phyloP scores from a whole-genome alignment of 2,113 vertebrate species.

The Zosterops borbonicus region DNA sequence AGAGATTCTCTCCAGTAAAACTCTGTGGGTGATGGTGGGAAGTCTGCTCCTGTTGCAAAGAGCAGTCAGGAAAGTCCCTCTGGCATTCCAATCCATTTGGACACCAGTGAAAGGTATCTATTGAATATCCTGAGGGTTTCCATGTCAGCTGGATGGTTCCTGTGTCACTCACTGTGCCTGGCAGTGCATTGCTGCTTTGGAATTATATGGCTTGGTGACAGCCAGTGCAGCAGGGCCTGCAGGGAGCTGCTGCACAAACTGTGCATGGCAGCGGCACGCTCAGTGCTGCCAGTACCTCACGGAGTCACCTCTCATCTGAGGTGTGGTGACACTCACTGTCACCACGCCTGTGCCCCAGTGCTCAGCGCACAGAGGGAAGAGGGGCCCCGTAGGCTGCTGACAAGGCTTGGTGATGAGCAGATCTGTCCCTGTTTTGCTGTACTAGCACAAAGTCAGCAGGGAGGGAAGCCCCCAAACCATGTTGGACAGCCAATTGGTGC shows the following conservation, averaged over 20 bases:
- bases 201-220: neutral
- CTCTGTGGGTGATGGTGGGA: neutral
- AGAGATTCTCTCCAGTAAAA: neutral
- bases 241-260: neutral
- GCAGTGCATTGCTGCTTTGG: neutral
- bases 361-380: neutral
- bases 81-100: neutral
- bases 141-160: neutral
- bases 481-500: neutral
- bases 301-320: neutral
- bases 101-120: neutral
- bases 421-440: neutral
- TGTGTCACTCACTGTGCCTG: neutral
- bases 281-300: neutral
- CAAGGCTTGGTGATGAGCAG: neutral
- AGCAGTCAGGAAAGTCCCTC: neutral
- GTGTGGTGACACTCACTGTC: neutral
- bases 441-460: neutral
- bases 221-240: neutral
- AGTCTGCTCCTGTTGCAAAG: neutral
- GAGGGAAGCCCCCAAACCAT: neutral
- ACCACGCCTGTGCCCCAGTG: rapidly evolving
- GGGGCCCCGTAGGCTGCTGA: neutral
- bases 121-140: neutral
- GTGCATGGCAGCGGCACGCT: rapidly evolving